phyloP scores from a whole-genome alignment of 1,140 invertebrate genomes.

The Scaptomyza graminum region DNA sequence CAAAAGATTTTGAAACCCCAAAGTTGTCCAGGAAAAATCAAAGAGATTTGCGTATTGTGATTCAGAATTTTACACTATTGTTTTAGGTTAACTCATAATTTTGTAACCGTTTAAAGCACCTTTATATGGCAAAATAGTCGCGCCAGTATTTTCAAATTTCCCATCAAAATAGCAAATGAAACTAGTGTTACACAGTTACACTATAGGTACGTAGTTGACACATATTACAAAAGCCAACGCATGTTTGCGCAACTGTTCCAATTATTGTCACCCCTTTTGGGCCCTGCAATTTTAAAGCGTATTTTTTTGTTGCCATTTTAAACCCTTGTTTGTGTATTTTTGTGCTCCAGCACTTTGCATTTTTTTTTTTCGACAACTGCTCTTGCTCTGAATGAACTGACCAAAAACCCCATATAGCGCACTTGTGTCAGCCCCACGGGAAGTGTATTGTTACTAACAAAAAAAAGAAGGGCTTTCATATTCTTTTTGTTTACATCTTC shows the following conservation, averaged over 20 bases:
- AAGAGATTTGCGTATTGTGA: neutral
- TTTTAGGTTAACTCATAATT: too few species aligned
- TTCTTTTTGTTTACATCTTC: constrained; percentile 50
- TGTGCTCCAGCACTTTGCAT: constrained; percentile 2
- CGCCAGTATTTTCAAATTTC: constrained; percentile 4
- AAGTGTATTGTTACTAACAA: constrained; percentile 63
- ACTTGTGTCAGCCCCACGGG: constrained; percentile 20
- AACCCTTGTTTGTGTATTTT: neutral
- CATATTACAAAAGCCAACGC: constrained; percentile 27
- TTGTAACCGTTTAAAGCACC: neutral
- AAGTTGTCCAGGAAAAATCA: neutral
- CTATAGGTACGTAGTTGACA: constrained; percentile 25
- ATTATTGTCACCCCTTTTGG: constrained; percentile 62
- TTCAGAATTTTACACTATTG: too few species aligned
- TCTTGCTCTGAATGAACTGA: constrained; percentile 1
- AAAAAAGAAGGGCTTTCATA: constrained; percentile 46
- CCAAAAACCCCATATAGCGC: constrained; percentile 13
- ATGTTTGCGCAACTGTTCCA: constrained; percentile 52
- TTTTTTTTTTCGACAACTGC: neutral
- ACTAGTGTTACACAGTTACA: constrained; percentile 4
- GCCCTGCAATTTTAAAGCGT: constrained; percentile 29
- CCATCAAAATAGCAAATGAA: neutral
- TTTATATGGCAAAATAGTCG: neutral
- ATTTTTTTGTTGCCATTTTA: constrained; percentile 2
- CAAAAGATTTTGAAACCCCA: too few species aligned